These are phyloP conservation scores for Sebastes minor DNA, from an alignment of 2,797 vertebrate species.

Conservation along the genomic window DNA sequence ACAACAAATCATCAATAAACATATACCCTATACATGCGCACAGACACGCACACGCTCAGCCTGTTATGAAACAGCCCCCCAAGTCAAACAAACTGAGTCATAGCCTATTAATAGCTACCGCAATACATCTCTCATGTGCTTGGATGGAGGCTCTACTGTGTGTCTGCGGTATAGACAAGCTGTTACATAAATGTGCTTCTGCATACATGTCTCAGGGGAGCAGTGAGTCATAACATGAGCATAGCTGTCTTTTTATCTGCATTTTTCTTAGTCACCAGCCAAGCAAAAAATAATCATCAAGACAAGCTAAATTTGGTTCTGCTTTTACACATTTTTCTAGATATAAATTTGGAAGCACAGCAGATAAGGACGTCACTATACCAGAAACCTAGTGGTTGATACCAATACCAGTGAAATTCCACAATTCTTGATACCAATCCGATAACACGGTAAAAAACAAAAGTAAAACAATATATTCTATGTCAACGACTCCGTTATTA, in stretches of 20 bases:
- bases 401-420: too few relatives aligned
- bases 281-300: conserved; percentile 4
- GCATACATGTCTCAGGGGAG: conserved; percentile 37
- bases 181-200: conserved; percentile 63
- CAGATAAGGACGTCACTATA: too few relatives aligned
- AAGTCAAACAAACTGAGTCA: conserved; percentile 78
- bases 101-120: conserved; percentile 73
- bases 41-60: conserved; percentile 6
- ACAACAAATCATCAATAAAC: conserved; percentile 34
- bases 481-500: too few relatives aligned
- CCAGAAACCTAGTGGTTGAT: too few relatives aligned
- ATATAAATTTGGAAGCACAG: neutral
- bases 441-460: too few relatives aligned
- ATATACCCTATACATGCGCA: conserved; percentile 2
- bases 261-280: conserved; percentile 54
- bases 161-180: conserved; percentile 45
- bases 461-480: too few relatives aligned
- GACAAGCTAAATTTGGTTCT: neutral
- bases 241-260: conserved; percentile 38
- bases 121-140: conserved; percentile 62
- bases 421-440: too few relatives aligned
- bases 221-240: conserved; percentile 49
- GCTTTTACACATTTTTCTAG: neutral
- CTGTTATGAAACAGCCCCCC: conserved; percentile 75
- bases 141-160: conserved; percentile 14